These are phyloP conservation scores for Apistogramma diplotaenia DNA, from an alignment of 2,113 vertebrate genomes.

Conservation along the genomic window DNA sequence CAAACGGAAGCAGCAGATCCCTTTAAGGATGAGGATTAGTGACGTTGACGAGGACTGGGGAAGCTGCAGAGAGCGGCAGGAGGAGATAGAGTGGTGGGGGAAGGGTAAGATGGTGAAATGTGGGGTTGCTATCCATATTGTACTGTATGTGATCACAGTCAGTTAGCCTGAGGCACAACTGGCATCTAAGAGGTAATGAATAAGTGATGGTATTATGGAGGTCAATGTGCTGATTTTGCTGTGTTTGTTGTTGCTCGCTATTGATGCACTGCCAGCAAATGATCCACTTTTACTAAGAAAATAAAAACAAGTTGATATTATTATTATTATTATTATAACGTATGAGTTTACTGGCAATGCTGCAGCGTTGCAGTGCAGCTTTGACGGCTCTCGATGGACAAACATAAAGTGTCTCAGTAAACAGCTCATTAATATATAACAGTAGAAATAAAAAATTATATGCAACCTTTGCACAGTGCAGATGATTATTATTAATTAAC, in stretches of 20 bases:
- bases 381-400: not conserved
- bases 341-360: not conserved
- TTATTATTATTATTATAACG: not conserved
- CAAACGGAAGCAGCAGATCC: slow-evolving; percentile 35
- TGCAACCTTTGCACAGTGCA: not conserved
- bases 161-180: slow-evolving; percentile 36
- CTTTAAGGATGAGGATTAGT: slow-evolving; percentile 78
- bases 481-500: not conserved
- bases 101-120: slow-evolving; percentile 20
- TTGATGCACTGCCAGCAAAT: not conserved
- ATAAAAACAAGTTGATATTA: too few species aligned
- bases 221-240: slow-evolving; percentile 19
- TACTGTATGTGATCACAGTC: slow-evolving; percentile 53
- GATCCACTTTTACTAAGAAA: not conserved
- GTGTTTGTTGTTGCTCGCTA: not conserved
- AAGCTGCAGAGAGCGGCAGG: slow-evolving; percentile 35
- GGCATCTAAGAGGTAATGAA: slow-evolving; percentile 44
- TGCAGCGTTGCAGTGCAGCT: not conserved
- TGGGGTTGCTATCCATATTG: slow-evolving; percentile 42
- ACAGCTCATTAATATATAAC: not conserved
- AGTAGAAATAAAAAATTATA: not conserved
- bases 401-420: too few species aligned
- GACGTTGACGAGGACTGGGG: slow-evolving; percentile 30
- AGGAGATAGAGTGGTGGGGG: slow-evolving; percentile 27
- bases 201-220: slow-evolving; percentile 42